Conservation (phyloP, 92 coral and sea anemone species). For the Blastomussa wellsi region DNA sequence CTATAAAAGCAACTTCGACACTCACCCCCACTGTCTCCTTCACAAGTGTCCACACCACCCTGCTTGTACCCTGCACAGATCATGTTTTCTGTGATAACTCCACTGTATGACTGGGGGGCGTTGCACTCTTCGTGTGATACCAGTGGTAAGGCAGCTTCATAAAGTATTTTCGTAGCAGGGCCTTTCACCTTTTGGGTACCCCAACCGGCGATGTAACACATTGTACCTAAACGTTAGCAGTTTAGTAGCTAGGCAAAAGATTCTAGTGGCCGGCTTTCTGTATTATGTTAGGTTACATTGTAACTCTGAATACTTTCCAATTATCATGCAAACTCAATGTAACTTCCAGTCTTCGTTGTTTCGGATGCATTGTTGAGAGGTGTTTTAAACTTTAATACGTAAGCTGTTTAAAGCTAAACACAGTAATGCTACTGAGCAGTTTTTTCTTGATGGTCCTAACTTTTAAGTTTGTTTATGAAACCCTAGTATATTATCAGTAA, state of each 20-base stretch:
- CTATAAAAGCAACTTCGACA: background rate
- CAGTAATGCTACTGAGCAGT: no score
- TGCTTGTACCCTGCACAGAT: constrained; percentile 91
- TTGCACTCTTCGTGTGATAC: constrained; percentile 82
- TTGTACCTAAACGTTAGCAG: constrained; percentile 54
- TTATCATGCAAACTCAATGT: no score
- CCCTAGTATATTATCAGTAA: background rate
- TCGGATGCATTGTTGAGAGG: no score
- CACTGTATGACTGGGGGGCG: constrained; percentile 79
- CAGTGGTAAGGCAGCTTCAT: constrained; percentile 84
- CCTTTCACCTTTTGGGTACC: constrained; percentile 81
- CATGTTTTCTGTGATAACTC: constrained; percentile 76
- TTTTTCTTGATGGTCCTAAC: background rate
- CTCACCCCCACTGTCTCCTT: constrained; percentile 98
- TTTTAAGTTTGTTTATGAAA: background rate
- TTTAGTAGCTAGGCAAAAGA: background rate
- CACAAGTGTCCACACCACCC: constrained; percentile 96
- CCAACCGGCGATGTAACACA: constrained; percentile 98
- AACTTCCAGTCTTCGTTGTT: no score
- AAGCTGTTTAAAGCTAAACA: no score
- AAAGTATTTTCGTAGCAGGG: constrained; percentile 69
- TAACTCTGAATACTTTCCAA: no score
- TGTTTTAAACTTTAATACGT: no score
- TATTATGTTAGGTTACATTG: no score
- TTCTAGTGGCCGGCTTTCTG: background rate